Evolutionary conservation across 2,113 vertebrate species (phyloP), one percentile per base, ranked within the genome.

Genomic region (Dipodomys spectabilis): DNA sequence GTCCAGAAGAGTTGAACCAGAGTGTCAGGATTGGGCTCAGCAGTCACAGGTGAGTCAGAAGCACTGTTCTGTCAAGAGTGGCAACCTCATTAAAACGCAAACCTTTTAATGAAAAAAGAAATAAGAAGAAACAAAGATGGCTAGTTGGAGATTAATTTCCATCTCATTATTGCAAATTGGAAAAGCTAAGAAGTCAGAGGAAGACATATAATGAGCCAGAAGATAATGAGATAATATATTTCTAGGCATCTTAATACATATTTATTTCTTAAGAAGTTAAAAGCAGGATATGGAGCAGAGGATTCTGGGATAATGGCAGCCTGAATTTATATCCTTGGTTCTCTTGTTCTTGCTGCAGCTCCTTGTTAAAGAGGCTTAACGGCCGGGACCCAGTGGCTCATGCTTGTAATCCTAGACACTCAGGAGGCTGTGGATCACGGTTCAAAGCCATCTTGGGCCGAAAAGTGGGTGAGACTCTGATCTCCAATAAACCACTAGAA

Each of bases 201-300:
- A 95, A 95, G 78, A 45, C 69, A 94, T n/a, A 91, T 90, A 94
- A 93, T 89, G 68, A 96, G 86, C 83, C 53, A 86, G 79, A 93
- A 94, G n/a, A 93, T 86, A 94, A 95, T 82, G 64, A 94, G 92
- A 89, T 89, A 91, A 95, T 87, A 32, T 28, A 89, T 87, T 93
- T 94, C 87, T 93, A 93, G 86, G 67, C 68, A 83, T 94, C 77
- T 92, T 81, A 92, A 82, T 91, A 95, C 53, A 67, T 91, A 91
- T 83, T 91, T 94, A 86, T 77, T 92, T 86, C 72, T 92, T 91
- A 92, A 73, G 84, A 95, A 83, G 57, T 87, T 95, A 86, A 93
- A 89, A 83, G 84, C 64, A 94, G 39, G 74, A 32, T 77, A 73
- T 84, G n/a, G 44, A 62, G 62, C 68, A 25, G 60, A 93, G n/a